These are phyloP conservation scores for Eledone cirrhosa DNA, from an alignment of 2,888 invertebrate genomes.

Conservation along the genomic window DNA sequence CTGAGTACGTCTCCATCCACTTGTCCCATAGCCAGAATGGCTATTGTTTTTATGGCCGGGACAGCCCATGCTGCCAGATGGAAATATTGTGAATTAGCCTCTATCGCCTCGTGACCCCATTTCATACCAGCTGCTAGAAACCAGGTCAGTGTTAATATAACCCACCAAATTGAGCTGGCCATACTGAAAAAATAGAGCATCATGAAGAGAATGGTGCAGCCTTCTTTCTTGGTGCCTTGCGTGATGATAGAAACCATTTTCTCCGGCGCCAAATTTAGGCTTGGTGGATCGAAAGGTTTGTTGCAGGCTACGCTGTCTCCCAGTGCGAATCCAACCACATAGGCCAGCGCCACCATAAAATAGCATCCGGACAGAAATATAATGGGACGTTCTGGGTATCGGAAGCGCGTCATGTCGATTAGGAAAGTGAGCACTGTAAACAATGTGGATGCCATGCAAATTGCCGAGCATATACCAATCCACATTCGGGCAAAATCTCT, in stretches of 20 bases:
- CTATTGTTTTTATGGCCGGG: constrained; percentile 94
- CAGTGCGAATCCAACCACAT: constrained; percentile 74
- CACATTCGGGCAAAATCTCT: constrained; percentile 85
- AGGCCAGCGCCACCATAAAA: constrained; percentile 90
- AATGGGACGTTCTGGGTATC: constrained; percentile 97
- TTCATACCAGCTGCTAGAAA: constrained; percentile 94
- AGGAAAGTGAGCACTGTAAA: constrained; percentile 84
- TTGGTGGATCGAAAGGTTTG: constrained; percentile 51
- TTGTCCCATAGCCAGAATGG: constrained; percentile 92
- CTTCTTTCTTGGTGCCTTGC: constrained; percentile 74
- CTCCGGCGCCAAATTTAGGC: constrained; percentile 33
- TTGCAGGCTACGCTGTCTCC: constrained; percentile 67
- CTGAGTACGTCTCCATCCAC: constrained; percentile 77
- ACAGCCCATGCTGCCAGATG: constrained; percentile 98
- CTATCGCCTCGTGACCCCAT: constrained; percentile 98
- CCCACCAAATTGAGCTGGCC: constrained; percentile 98
- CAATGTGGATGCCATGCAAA: constrained; percentile 89
- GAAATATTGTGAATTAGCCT: constrained; percentile 95
- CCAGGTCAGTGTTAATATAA: constrained; percentile 94
- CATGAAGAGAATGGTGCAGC: constrained; percentile 94
- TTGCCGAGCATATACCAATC: constrained; percentile 92
- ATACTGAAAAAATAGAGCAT: constrained; percentile 90
- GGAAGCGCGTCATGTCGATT: constrained; percentile 92
- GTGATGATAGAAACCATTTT: constrained; percentile 65
- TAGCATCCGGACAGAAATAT: constrained; percentile 97